A percentile compares a stretch with the other conserved stretches of the same genome.
Evolutionary conservation across 2,113 vertebrate genomes (phyloP).

Genomic region (Saccopteryx bilineata): DNA sequence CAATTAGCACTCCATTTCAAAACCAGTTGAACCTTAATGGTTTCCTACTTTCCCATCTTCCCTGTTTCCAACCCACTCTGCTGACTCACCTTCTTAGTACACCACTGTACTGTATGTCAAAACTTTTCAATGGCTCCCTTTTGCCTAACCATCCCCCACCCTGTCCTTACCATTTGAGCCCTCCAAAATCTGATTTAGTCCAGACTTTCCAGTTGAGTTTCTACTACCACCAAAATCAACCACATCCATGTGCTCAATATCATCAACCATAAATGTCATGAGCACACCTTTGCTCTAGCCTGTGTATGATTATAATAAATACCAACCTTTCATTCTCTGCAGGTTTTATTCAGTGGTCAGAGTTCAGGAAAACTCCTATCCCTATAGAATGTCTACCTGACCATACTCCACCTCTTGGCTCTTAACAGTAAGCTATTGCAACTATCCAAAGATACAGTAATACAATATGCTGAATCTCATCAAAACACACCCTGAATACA

Average conservation of each 20-base stretch:
- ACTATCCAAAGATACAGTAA: background rate
- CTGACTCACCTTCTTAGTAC: background rate
- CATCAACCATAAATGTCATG: background rate
- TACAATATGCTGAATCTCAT: background rate
- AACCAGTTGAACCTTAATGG: background rate
- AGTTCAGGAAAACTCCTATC: background rate
- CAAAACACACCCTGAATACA: background rate
- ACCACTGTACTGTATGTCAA: background rate
- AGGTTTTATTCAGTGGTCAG: background rate
- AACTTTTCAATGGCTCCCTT: background rate
- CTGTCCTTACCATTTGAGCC: background rate
- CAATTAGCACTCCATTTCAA: background rate
- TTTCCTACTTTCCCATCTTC: conserved; percentile 19
- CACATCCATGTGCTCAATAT: background rate
- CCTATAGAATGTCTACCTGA: background rate
- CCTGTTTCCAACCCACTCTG: background rate
- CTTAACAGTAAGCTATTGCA: background rate
- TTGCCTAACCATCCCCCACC: background rate
- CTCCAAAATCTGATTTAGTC: background rate
- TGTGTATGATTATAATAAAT: background rate
- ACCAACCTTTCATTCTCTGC: background rate
- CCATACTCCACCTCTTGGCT: background rate
- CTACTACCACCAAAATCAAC: background rate
- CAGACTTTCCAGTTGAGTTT: background rate
- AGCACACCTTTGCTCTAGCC: background rate